A percentile compares a stretch with the other conserved stretches of the same genome.
phyloP scores from a whole-genome alignment of 2,113 vertebrate genomes.

The Shinisaurus crocodilurus region DNA sequence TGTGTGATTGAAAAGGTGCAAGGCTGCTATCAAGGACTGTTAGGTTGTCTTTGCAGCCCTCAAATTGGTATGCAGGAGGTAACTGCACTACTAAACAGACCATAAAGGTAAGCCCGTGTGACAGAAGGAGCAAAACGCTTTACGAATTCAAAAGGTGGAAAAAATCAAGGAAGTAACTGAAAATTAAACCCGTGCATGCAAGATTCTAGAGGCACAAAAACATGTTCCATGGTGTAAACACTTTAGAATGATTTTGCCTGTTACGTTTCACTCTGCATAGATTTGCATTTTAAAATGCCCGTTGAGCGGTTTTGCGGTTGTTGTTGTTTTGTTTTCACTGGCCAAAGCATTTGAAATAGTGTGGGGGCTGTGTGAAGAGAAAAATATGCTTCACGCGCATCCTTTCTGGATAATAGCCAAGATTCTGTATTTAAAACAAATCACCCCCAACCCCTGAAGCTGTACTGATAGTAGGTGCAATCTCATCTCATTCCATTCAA shows the following conservation, averaged over 20 bases:
- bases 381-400: not conserved
- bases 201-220: not conserved
- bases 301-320: conserved; percentile 36
- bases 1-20: conserved; percentile 7
- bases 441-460: not conserved
- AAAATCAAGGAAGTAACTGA: not conserved
- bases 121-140: conserved; percentile 12
- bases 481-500: not conserved
- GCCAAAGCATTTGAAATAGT: not conserved
- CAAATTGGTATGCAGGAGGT: conserved; percentile 66
- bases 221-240: not conserved
- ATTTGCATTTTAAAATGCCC: not conserved
- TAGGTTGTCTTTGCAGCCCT: conserved; percentile 44
- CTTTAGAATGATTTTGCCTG: not conserved
- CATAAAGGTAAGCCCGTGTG: conserved; percentile 61
- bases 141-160: not conserved
- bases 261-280: not conserved
- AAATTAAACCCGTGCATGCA: not conserved
- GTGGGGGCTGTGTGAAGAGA: not conserved
- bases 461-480: not conserved
- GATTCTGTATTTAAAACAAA: not conserved
- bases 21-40: conserved; percentile 17
- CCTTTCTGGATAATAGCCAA: not conserved
- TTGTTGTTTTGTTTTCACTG: not conserved
- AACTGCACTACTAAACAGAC: conserved; percentile 60